Base-by-base conservation (phyloP, 2,113 vertebrate genomes). In the Lepisosteus osseus region DNA sequence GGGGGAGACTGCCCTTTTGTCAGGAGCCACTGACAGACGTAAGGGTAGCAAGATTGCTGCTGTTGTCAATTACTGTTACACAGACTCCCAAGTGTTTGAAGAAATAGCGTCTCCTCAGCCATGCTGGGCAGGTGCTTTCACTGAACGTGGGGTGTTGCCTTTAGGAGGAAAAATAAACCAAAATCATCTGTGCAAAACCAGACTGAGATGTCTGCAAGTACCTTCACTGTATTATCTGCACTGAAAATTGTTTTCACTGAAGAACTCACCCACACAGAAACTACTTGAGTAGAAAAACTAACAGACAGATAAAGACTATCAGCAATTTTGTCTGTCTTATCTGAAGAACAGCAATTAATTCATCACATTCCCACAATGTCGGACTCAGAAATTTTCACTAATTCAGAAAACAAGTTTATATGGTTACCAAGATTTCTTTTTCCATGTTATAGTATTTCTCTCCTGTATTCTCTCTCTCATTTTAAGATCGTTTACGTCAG, bases 41-140 rank as follows among this genome's bases (percentile, higher is more conserved):
- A 71, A 42, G 43, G 57, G 69, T 65, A 70, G 68, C 41, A 67
- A 7, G 17, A 15, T 68, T 70, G 59, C 68, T 85, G 73, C 56
- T 76, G 29, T 64, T 65, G 65, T 64, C 75, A 67, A 77, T 79
- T 79, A 66, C 70, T 69, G 75, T 77, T 74, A 62, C 71, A 73
- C 62, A 70, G 65, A 74, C 61, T 68, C 12, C 45, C 12, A 47
- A 51, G 65, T 15, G 43, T 43, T 56, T 55, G 5, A 62, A 56
- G 44, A 72, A 72, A 62, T 62, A 43, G 0, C 70, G 47, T 65
- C 29, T 68, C 71, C 67, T 56, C 12, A 51, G 45, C 14, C 12
- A 59, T 56, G 67, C 51, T 76, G 44, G 63, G 65, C 65, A 72
- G 56, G 65, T 68, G 56, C 47, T 72, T 15, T 51, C 51, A 54